phyloP scores from a whole-genome alignment of 2,797 vertebrate species.

The Labeo calbasu region DNA sequence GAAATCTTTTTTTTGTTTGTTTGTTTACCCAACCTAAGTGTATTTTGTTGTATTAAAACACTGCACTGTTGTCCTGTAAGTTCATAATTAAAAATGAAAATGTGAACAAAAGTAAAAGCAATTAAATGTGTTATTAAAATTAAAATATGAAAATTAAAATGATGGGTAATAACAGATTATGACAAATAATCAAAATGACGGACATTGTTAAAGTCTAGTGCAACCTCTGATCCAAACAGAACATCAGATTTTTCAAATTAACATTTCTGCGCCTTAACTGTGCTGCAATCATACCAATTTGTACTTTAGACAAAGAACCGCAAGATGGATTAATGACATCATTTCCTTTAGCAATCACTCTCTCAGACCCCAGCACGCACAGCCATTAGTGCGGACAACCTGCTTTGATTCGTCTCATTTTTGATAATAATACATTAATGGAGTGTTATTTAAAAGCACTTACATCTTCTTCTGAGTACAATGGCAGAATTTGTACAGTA shows the following conservation, averaged over 20 bases:
- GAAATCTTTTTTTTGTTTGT: too few relatives aligned
- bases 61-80: too few relatives aligned
- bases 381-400: slow-evolving; percentile 11
- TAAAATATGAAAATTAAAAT: too few relatives aligned
- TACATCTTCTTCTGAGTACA: neutral
- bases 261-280: neutral
- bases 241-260: neutral
- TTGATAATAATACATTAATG: slow-evolving; percentile 31
- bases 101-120: too few relatives aligned
- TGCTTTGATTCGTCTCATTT: slow-evolving; percentile 20
- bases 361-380: neutral
- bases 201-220: too few relatives aligned
- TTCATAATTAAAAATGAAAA: too few relatives aligned
- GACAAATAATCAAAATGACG: too few relatives aligned
- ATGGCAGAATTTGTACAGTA: neutral
- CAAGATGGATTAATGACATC: slow-evolving; percentile 1
- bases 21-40: too few relatives aligned
- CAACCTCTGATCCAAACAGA: neutral
- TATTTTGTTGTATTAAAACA: too few relatives aligned
- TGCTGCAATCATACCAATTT: neutral
- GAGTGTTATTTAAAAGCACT: slow-evolving; percentile 41
- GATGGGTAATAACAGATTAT: too few relatives aligned
- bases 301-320: neutral
- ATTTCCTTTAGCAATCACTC: slow-evolving; percentile 11
- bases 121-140: too few relatives aligned